A percentile compares a stretch with the other conserved stretches of the same genome.
Conservation (phyloP, 2,888 invertebrate genomes). For the Callimorpha dominula region DNA sequence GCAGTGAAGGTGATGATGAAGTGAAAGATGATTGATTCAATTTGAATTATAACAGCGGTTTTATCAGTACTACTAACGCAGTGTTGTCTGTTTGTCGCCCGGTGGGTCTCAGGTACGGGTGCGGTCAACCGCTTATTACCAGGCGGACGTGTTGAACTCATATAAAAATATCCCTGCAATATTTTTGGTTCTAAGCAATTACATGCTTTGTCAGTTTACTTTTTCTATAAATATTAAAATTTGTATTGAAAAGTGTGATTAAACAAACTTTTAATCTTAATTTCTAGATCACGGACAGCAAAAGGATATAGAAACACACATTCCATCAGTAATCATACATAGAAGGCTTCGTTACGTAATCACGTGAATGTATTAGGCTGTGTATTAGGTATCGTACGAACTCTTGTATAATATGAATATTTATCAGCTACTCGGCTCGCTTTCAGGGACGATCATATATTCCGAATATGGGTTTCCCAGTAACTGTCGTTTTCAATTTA, state of each 20-base stretch:
- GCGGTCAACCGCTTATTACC: too few species aligned
- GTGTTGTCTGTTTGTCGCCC: too few species aligned
- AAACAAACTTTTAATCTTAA: background rate
- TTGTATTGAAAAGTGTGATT: background rate
- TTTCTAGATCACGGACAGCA: slow-evolving; percentile 14
- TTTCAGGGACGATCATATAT: slow-evolving; percentile 9
- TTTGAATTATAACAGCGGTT: too few species aligned
- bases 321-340: slow-evolving; percentile 12
- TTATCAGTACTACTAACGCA: too few species aligned
- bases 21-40: too few species aligned
- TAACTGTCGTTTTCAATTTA: background rate
- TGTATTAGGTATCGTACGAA: slow-evolving; percentile 14
- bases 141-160: too few species aligned
- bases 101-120: too few species aligned
- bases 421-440: slow-evolving; percentile 17
- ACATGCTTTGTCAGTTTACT: background rate
- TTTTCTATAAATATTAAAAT: background rate
- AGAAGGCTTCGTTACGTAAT: slow-evolving; percentile 21
- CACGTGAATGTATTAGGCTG: slow-evolving; percentile 29
- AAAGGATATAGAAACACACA: slow-evolving; percentile 5
- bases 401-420: slow-evolving; percentile 19
- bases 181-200: background rate
- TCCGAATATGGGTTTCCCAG: slow-evolving; percentile 14
- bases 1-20: background rate
- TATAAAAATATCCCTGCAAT: too few species aligned